Base-by-base conservation (phyloP, 1,140 invertebrate genomes). In the Octopus sinensis region DNA sequence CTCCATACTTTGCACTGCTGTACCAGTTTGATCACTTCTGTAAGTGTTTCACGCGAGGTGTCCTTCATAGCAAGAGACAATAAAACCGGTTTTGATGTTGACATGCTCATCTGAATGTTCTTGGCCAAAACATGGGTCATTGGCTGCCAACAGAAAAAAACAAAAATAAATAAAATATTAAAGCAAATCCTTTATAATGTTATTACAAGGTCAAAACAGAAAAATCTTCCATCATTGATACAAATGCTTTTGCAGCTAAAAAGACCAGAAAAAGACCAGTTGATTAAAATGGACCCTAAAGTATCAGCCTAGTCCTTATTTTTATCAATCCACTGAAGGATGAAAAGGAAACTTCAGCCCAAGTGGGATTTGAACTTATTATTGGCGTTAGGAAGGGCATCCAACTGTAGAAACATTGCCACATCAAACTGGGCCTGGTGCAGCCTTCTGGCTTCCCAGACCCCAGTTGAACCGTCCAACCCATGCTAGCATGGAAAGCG, bases 101-200 rank as follows among this genome's bases (percentile, higher is more conserved):
- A 81, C 51, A 88, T 73, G 52, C 84, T 82, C 51, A 81, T 79
- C 13, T 83, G 79, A 13, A 88, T 73, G 30, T 85, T 85, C 79
- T 84, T 84, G 4, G 87, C 86, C 10, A 88, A 81, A 4, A 88
- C 86, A 84, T 88, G 86, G 10, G 82, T 84, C 76, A 86, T 78
- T 13, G 86, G 86, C 87, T 88, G 83, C 12, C 81, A 81, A 75
- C 77, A 77, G 79, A 82, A 54, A 80, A 81, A 79, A 17, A 71
- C 79, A 54, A 71, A 82, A 17, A 73, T n/a, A 12, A 62, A 62
- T 12, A 62, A 17, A 17, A 17, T 62, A 4, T 62, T 62, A 12
- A 9, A 62, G 3, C 9, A 62, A 12, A 62, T 17, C 4, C 17
- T 62, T 62, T 17, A 12, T 17, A 12, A 12, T 62, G 17, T 12